These are phyloP conservation scores for Ectemnius cavifrons DNA, from an alignment of 2,888 invertebrate species.

Conservation along the genomic window DNA sequence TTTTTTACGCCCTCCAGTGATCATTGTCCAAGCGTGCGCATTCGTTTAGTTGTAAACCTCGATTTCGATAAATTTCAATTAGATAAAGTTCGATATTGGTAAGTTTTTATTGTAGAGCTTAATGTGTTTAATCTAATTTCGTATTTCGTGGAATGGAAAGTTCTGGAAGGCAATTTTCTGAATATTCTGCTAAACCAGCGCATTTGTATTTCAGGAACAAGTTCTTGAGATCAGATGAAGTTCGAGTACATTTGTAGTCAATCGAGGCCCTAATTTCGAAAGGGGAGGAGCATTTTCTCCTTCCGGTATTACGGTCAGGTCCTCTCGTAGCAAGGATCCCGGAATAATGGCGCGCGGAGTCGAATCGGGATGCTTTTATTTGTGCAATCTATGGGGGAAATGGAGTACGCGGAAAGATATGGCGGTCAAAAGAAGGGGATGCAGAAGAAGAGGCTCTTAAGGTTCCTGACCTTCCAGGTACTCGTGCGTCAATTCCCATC, in stretches of 20 bases:
- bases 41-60: not conserved
- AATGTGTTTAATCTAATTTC: too few relatives aligned
- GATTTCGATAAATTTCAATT: not conserved
- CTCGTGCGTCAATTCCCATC: constrained; percentile 46
- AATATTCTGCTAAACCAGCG: too few relatives aligned
- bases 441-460: constrained; percentile 12
- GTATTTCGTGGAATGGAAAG: not conserved
- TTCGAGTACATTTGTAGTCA: not conserved
- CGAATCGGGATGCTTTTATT: constrained; percentile 34
- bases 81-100: not conserved
- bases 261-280: too few relatives aligned
- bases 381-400: constrained; percentile 36
- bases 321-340: constrained; percentile 24
- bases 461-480: constrained; percentile 12
- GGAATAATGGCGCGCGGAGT: constrained; percentile 41
- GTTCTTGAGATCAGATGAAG: not conserved
- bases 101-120: too few relatives aligned
- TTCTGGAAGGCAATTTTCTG: not conserved
- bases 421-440: constrained; percentile 14
- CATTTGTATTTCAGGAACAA: not conserved
- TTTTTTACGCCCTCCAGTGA: not conserved
- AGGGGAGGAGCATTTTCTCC: constrained; percentile 27
- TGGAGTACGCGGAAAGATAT: not conserved
- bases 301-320: not conserved
- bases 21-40: not conserved